A percentile compares a stretch with the other conserved stretches of the same genome.
These are phyloP conservation scores for Conus canariensis DNA, from an alignment of 2,888 invertebrate genomes.

Conservation along the genomic window DNA sequence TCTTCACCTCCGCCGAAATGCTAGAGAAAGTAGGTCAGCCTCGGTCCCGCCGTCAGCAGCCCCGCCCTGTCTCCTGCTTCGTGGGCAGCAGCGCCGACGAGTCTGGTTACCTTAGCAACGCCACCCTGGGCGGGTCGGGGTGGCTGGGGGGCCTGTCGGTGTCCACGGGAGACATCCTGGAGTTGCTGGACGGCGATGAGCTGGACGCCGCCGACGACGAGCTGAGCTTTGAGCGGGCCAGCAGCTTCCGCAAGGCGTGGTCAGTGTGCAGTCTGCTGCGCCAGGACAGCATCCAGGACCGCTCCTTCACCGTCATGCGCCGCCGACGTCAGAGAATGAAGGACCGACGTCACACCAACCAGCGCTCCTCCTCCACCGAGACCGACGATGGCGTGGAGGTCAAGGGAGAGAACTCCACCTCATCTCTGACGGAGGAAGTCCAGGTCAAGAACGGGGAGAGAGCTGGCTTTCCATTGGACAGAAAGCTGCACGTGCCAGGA, in stretches of 20 bases:
- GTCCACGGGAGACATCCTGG: constrained; percentile 38
- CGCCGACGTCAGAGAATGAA: constrained; percentile 43
- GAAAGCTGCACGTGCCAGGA: neutral
- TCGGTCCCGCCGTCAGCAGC: neutral
- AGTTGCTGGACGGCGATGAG: constrained; percentile 32
- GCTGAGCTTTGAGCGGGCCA: constrained; percentile 34
- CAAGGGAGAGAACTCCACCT: neutral
- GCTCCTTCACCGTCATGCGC: constrained; percentile 42
- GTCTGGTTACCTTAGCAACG: constrained; percentile 42
- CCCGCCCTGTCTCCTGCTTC: constrained; percentile 36
- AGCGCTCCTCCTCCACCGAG: constrained; percentile 42
- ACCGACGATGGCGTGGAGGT: constrained; percentile 43
- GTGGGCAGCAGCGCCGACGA: constrained; percentile 35
- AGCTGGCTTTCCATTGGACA: neutral
- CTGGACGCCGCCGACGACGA: constrained; percentile 34
- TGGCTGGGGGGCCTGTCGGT: constrained; percentile 33
- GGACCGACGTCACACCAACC: constrained; percentile 29
- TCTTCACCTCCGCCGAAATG: constrained; percentile 38
- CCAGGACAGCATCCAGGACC: constrained; percentile 46
- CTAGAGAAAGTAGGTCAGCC: constrained; percentile 35
- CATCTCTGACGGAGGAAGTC: neutral
- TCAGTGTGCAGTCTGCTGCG: constrained; percentile 45
- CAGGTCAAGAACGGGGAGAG: neutral
- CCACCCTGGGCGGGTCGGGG: constrained; percentile 5
- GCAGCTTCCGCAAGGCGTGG: constrained; percentile 42